Evolutionary conservation across 2,888 invertebrate genomes (phyloP).

Genomic region (Acleris laterana): DNA sequence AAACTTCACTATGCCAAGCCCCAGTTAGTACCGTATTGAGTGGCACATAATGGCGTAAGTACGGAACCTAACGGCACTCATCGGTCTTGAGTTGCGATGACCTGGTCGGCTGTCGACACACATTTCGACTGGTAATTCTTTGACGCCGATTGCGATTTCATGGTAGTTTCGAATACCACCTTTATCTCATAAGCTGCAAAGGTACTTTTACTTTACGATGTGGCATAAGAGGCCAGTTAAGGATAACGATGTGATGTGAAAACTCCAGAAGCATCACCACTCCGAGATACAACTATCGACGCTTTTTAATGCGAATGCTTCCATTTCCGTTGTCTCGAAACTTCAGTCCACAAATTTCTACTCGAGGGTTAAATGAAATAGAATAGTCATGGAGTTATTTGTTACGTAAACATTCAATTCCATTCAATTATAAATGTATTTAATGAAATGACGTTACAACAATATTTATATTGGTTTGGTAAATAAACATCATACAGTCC

Average conservation of each 20-base stretch:
- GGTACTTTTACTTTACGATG: background rate
- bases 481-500: too few species aligned
- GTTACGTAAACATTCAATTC: too few species aligned
- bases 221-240: background rate
- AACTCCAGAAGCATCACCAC: conserved; percentile 22
- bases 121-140: conserved; percentile 37
- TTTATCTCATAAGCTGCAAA: conserved; percentile 31
- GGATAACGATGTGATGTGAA: conserved; percentile 3
- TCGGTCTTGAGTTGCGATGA: conserved; percentile 42
- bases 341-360: background rate
- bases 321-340: conserved; percentile 20
- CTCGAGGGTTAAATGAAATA: too few species aligned
- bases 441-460: too few species aligned
- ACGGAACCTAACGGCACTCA: conserved; percentile 55
- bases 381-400: too few species aligned
- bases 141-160: too few species aligned
- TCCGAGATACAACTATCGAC: conserved; percentile 24
- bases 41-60: conserved; percentile 41
- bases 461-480: too few species aligned
- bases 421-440: too few species aligned
- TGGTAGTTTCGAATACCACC: conserved; percentile 26
- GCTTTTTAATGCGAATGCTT: conserved; percentile 29
- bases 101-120: conserved; percentile 43
- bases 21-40: conserved; percentile 46
- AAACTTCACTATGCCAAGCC: conserved; percentile 38